Evolutionary conservation across 2,113 vertebrate species (phyloP).

Genomic region (Nerophis lumbriciformis): DNA sequence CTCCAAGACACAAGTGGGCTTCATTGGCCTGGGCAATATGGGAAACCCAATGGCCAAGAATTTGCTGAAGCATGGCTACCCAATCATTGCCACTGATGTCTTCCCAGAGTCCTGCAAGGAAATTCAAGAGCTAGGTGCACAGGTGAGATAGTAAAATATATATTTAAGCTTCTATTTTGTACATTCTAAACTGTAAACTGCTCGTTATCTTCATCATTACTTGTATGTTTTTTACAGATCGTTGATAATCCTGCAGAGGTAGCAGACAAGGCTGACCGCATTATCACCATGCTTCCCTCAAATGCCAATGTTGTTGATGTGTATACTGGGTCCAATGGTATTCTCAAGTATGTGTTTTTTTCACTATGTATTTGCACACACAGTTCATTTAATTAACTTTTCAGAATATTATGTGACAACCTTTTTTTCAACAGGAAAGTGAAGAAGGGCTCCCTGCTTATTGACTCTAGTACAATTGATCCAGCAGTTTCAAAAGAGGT

Average conservation of each 20-base stretch:
- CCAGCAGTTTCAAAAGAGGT: constrained; percentile 91
- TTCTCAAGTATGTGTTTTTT: constrained; percentile 82
- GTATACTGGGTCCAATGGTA: constrained; percentile 89
- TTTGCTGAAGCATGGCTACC: constrained; percentile 91
- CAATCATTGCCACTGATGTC: constrained; percentile 87
- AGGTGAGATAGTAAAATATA: constrained; percentile 69
- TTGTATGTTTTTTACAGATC: constrained; percentile 71
- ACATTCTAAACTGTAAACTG: not conserved
- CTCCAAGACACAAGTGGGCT: constrained; percentile 95
- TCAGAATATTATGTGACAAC: not conserved
- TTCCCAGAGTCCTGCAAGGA: constrained; percentile 98
- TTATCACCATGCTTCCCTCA: constrained; percentile 97
- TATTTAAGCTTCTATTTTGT: not conserved
- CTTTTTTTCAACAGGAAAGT: constrained; percentile 78
- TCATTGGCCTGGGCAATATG: constrained; percentile 96
- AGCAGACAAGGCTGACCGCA: constrained; percentile 91
- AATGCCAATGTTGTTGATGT: constrained; percentile 87
- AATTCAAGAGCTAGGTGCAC: constrained; percentile 86
- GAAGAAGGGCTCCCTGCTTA: constrained; percentile 94
- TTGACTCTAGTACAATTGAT: constrained; percentile 98
- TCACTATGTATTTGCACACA: not conserved
- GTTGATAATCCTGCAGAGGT: constrained; percentile 90
- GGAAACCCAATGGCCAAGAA: constrained; percentile 99
- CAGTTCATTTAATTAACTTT: not conserved
- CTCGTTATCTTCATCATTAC: not conserved